Evolutionary conservation across 2,113 vertebrate species (phyloP).

Genomic region (Lagopus muta): DNA sequence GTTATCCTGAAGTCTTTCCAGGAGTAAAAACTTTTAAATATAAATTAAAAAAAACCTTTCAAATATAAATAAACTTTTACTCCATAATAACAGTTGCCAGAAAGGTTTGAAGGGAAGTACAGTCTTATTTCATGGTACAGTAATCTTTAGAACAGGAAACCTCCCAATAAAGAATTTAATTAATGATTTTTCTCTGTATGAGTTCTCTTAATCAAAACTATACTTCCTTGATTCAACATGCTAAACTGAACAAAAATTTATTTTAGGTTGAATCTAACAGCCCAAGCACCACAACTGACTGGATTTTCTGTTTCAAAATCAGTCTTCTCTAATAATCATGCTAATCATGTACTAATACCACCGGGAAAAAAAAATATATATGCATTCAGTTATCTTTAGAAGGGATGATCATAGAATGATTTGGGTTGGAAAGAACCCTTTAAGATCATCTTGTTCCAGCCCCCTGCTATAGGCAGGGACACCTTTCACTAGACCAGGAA

Average conservation of each 20-base stretch:
- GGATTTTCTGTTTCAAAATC: constrained; percentile 68
- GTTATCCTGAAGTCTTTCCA: background rate
- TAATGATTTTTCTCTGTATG: constrained; percentile 61
- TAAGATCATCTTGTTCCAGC: no score
- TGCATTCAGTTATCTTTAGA: constrained; percentile 21
- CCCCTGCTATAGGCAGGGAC: no score
- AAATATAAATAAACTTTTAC: background rate
- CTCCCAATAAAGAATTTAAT: constrained; percentile 67
- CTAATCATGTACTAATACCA: constrained; percentile 61
- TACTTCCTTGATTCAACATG: constrained; percentile 44
- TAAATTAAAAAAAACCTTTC: constrained; percentile 29
- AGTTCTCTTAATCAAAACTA: constrained; percentile 72
- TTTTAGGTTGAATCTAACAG: constrained; percentile 69
- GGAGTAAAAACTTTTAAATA: constrained; percentile 10
- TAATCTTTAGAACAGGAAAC: constrained; percentile 65
- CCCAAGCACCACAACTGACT: constrained; percentile 49
- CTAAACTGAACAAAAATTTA: constrained; percentile 67
- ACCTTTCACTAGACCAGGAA: background rate
- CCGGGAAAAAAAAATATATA: background rate
- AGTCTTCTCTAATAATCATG: constrained; percentile 47
- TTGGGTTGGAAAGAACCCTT: no score
- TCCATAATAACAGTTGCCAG: constrained; percentile 58
- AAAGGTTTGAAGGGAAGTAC: constrained; percentile 60
- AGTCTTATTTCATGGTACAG: constrained; percentile 76
- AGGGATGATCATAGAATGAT: background rate